Evolutionary conservation across 2,888 invertebrate genomes (phyloP), one percentile per base, ranked within the genome.

Genomic region (Melitaea athalia): DNA sequence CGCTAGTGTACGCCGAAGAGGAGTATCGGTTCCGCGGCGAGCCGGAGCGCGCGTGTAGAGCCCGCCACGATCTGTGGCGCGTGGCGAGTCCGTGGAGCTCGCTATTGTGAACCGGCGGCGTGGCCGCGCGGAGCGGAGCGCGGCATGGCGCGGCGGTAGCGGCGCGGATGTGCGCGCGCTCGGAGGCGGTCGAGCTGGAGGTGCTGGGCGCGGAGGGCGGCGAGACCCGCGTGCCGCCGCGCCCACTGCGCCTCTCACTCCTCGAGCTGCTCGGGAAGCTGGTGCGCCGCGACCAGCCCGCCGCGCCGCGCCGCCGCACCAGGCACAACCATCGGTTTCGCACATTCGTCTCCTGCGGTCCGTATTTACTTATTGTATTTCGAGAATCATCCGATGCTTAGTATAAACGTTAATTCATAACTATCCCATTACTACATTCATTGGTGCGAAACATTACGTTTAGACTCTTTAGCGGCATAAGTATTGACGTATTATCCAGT

Each of bases 101-200:
- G 76, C 78, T 57, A n/a, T 67, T 67, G 65, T 64, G 69, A 63
- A 64, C 64, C 71, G 64, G 69, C 69, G 76, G 71, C 67, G 75
- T 78, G 76, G 77, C 76, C 77, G 75, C 75, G 61, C 95, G 95
- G 93, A 94, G 59, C 92, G 94, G 73, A 94, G 94, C 79, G 94
- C 95, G 77, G 94, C 94, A 85, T 95, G 96, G 88, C 95, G 95
- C 95, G 95, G 95, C 82, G 94, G 94, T 81, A 94, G 93, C 81
- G 95, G 95, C 91, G 94, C 95, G 81, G 94, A 96, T 96, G 95
- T 95, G 96, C 95, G 95, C 95, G 82, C 96, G 95, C 79, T 95
- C 95, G 42, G 96, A 96, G 84, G 95, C 95, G 93, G 91, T 95
- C 93, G 93, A 96, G 95, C 93, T 95, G 95, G 93, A 96, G 96